phyloP scores from a whole-genome alignment of 2,797 vertebrate genomes.

The Parambassis ranga region DNA sequence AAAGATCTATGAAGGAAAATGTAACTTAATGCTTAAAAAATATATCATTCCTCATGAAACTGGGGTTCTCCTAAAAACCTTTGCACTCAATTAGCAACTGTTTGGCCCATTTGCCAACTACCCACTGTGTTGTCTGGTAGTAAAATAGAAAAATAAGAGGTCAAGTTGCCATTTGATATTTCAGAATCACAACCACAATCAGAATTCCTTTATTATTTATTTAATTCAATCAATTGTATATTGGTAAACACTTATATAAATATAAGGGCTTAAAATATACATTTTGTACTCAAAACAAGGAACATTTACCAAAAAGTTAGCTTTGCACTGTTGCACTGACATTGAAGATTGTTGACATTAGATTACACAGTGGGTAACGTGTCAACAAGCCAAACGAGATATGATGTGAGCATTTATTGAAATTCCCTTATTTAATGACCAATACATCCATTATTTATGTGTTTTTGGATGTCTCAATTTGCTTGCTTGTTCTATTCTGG shows the following conservation, averaged over 20 bases:
- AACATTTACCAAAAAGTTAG: accelerated
- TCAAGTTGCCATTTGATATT: no score
- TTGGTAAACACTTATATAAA: no score
- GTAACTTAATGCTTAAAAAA: not conserved
- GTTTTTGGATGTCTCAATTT: constrained; percentile 7
- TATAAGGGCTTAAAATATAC: no score
- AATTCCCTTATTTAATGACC: not conserved
- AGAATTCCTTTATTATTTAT: no score
- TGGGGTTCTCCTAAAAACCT: not conserved
- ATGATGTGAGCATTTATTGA: not conserved
- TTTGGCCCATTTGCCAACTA: not conserved
- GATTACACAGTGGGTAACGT: constrained; percentile 2
- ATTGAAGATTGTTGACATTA: not conserved
- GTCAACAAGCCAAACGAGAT: not conserved
- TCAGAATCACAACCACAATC: no score
- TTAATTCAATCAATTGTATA: no score
- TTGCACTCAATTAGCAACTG: not conserved
- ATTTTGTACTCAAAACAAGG: no score
- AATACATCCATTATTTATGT: not conserved
- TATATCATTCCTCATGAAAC: not conserved
- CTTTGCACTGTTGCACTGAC: not conserved
- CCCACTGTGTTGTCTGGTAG: not conserved
- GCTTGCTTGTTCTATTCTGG: constrained; percentile 1
- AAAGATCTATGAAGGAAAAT: not conserved
- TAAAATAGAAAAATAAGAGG: no score